phyloP scores from a whole-genome alignment of 2,888 invertebrate genomes.

The Miltochrista miniata region DNA sequence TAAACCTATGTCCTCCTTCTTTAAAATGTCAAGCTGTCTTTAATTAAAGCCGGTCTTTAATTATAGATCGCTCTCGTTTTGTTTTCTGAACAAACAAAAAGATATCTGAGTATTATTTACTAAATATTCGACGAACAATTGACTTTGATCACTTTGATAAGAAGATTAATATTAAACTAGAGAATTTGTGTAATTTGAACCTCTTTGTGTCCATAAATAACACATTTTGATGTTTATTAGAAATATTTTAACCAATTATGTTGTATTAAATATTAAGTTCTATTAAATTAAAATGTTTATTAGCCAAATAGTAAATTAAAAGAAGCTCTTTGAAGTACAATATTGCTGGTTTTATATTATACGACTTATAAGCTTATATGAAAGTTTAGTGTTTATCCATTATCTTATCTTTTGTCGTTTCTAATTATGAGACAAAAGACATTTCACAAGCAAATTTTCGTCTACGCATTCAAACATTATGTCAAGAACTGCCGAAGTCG shows the following conservation, averaged over 20 bases:
- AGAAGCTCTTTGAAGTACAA: too few species aligned
- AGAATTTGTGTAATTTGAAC: constrained; percentile 5
- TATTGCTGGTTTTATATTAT: too few species aligned
- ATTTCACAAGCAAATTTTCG: too few species aligned
- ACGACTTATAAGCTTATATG: too few species aligned
- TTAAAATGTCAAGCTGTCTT: constrained; percentile 81
- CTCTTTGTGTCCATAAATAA: background rate
- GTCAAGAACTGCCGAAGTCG: too few species aligned
- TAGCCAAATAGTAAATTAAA: too few species aligned
- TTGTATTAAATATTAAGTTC: too few species aligned
- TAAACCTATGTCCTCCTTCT: constrained; percentile 76
- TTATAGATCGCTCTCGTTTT: constrained; percentile 68
- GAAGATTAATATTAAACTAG: constrained; percentile 11
- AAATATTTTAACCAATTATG: background rate
- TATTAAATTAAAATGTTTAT: too few species aligned
- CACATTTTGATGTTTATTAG: constrained; percentile 4
- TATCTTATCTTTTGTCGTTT: too few species aligned
- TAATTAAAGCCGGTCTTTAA: constrained; percentile 70
- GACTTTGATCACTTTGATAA: constrained; percentile 28
- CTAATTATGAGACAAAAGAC: too few species aligned
- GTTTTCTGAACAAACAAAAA: constrained; percentile 46
- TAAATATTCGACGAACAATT: constrained; percentile 27
- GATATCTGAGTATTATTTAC: constrained; percentile 32
- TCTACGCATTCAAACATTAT: too few species aligned
- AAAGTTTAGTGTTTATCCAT: too few species aligned